Percentiles rank a stretch among this genome's conserved stretches.
Evolutionary conservation across 2,113 vertebrate species (phyloP).

Genomic region (Pholis gunnellus): DNA sequence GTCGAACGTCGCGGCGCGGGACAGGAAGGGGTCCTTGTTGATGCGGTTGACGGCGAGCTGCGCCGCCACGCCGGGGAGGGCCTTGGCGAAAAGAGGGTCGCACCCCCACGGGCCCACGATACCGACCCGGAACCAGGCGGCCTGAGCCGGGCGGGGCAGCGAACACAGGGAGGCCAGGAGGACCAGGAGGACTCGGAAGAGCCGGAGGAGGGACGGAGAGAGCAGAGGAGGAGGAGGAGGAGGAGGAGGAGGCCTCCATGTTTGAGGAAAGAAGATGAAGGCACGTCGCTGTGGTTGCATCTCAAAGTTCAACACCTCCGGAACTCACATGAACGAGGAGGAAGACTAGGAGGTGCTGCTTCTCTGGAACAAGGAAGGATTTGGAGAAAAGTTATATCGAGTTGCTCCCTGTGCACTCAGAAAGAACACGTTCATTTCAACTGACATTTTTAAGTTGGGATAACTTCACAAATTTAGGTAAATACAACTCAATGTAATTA

Average conservation of each 20-base stretch:
- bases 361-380: conserved; percentile 21
- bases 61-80: conserved; percentile 83
- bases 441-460: background rate
- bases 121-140: conserved; percentile 77
- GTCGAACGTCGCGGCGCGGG: conserved; percentile 77
- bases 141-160: conserved; percentile 47
- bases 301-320: conserved; percentile 3
- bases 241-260: conserved; percentile 11
- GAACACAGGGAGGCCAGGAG: conserved; percentile 54
- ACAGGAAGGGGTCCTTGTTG: conserved; percentile 80
- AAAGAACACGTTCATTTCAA: too few relatives aligned
- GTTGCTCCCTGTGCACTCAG: too few relatives aligned
- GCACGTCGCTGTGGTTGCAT: conserved; percentile 40
- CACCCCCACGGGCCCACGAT: conserved; percentile 87
- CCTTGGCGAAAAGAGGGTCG: conserved; percentile 85
- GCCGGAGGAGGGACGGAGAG: background rate
- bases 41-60: conserved; percentile 83
- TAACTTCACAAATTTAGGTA: background rate
- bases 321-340: conserved; percentile 19
- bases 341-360: conserved; percentile 12
- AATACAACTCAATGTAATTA: background rate
- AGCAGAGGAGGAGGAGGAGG: background rate
- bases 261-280: conserved; percentile 33
- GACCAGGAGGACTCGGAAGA: conserved; percentile 40
- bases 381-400: background rate